Evolutionary conservation across 1,140 invertebrate species (phyloP), one percentile per base, ranked within the genome.

Genomic region (Drosophila bifasciata): DNA sequence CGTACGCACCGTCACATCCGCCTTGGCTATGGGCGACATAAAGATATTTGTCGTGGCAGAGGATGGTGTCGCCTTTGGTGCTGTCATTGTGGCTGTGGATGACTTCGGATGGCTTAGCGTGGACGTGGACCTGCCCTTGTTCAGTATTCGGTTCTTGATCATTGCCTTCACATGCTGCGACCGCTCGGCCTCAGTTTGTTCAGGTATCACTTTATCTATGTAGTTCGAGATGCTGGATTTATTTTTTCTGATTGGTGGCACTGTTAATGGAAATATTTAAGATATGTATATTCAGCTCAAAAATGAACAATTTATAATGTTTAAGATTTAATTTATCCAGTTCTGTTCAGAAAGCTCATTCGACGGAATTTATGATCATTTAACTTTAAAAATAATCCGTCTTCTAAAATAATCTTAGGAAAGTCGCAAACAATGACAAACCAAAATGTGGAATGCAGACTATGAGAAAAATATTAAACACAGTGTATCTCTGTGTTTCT

Each of bases 121-220:
- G 8, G 15, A 39, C 1, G 21, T 9, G 15, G 9, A 23, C 3
- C 44, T 21, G 19, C 36, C 17, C 40, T 86, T 86, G 52, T 72
- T 83, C n/a, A 86, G 49, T 52, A 83, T 83, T 50, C 64, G 67
- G 43, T 74, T 74, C 21, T 89, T 89, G 0, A 90, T 36, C 5
- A 90, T 32, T 5, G 71, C 49, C 61, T 89, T 90, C 3, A 88
- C 71, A 8, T 89, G 74, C 46, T 52, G 16, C 0, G 86, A 73
- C 32, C 72, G 76, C 0, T 79, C 64, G 5, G 23, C 15, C 0
- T 25, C 6, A 1, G 57, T 7, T 11, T 49, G 16, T n/a, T 55
- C 57, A 2, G 60, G 57, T 28, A 53, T 39, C 8, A 41, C 16
- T 36, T 76, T 69, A 40, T 78, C 44, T 8, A 70, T 57, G 17